Conservation (phyloP, 1,140 invertebrate species). For the Antheraea mylitta region DNA sequence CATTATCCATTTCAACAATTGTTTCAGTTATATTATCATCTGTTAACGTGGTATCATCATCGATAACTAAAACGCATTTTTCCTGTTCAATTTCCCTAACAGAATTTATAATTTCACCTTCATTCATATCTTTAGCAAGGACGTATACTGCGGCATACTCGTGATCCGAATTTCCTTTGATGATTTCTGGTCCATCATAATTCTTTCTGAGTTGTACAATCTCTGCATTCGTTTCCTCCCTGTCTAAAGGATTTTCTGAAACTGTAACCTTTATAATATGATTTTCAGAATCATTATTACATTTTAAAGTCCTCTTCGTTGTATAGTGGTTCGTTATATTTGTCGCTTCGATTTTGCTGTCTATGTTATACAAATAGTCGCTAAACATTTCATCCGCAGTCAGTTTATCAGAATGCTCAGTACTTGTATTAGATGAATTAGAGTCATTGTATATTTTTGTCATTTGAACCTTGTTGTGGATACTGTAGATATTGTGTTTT, state of each 20-base stretch:
- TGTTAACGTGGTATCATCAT: neutral
- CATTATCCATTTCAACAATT: neutral
- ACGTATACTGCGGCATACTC: neutral
- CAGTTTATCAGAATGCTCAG: too few species aligned
- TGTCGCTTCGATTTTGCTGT: too few species aligned
- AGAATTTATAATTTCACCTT: neutral
- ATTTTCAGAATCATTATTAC: neutral
- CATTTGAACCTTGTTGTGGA: too few species aligned
- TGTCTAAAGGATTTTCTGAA: neutral
- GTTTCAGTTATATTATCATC: neutral
- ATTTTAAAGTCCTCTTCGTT: neutral
- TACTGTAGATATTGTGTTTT: neutral
- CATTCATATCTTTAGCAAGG: neutral
- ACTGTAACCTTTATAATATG: neutral
- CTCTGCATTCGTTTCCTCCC: neutral
- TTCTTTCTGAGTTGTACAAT: neutral
- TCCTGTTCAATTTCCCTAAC: neutral
- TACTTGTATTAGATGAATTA: neutral
- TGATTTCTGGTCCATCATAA: neutral
- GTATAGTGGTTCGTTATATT: neutral
- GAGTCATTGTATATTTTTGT: too few species aligned
- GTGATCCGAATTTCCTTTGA: conserved; percentile 4
- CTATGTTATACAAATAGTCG: too few species aligned
- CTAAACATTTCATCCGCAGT: too few species aligned
- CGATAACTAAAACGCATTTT: neutral